Evolutionary conservation across 2,113 vertebrate species (phyloP).

Genomic region (Eleginops maclovinus): DNA sequence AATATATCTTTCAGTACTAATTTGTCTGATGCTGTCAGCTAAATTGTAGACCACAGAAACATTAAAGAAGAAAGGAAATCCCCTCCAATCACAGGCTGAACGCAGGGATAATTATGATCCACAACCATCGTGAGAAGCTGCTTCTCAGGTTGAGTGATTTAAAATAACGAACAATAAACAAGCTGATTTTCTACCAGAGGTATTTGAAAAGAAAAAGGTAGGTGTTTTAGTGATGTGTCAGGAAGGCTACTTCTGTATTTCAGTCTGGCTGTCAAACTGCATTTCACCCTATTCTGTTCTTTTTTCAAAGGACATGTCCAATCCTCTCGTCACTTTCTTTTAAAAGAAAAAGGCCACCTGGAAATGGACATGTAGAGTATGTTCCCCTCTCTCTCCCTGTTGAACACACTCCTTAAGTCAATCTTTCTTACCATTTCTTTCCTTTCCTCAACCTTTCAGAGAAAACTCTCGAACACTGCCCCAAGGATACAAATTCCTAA

Average conservation of each 20-base stretch:
- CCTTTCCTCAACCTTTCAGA: background rate
- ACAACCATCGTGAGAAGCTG: background rate
- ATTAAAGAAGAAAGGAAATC: background rate
- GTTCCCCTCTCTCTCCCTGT: background rate
- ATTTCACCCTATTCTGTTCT: background rate
- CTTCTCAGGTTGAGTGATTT: background rate
- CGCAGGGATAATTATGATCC: no score
- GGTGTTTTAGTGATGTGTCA: conserved; percentile 7
- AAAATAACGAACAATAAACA: background rate
- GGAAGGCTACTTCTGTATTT: background rate
- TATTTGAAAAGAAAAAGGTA: background rate
- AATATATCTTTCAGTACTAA: background rate
- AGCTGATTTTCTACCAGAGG: background rate
- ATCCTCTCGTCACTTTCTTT: background rate
- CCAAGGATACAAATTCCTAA: background rate
- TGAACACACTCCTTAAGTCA: background rate
- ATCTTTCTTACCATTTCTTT: background rate
- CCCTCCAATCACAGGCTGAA: background rate
- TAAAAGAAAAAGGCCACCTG: conserved; percentile 15
- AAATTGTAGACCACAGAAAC: conserved; percentile 1
- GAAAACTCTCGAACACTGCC: background rate
- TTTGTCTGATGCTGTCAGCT: background rate
- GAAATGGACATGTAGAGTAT: background rate
- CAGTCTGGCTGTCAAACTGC: conserved; percentile 1
- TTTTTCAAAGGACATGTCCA: background rate